Evolutionary conservation across 35 echinoderm and acorn worm genomes (phyloP).

Genomic region (Stichopus chloronotus): DNA sequence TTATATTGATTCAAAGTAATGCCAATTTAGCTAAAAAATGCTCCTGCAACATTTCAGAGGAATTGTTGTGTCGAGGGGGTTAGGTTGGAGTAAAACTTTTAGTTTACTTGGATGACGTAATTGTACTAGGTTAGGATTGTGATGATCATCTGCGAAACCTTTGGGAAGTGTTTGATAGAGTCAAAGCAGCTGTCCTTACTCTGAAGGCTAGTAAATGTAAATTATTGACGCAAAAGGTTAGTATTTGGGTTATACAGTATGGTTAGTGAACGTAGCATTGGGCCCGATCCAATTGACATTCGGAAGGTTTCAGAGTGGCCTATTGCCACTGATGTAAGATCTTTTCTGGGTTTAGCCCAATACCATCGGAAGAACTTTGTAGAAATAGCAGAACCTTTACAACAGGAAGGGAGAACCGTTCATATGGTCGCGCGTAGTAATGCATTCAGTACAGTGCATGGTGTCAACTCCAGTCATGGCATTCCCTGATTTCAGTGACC

Average conservation of each 20-base stretch:
- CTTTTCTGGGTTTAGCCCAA: conserved; percentile 66
- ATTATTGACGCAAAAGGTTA: conserved; percentile 31
- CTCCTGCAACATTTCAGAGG: background rate
- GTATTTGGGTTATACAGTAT: conserved; percentile 72
- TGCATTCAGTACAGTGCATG: background rate
- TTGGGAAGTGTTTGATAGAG: too few relatives aligned
- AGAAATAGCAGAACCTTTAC: conserved; percentile 28
- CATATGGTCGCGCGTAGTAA: conserved; percentile 29
- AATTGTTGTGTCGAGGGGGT: background rate
- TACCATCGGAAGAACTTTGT: conserved; percentile 58
- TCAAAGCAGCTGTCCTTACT: conserved; percentile 57
- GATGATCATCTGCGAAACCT: conserved; percentile 48
- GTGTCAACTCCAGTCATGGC: conserved; percentile 16
- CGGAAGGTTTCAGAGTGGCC: conserved; percentile 55
- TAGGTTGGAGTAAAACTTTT: conserved; percentile 15
- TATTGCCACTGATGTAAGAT: conserved; percentile 12
- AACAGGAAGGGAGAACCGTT: background rate
- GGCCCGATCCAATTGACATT: conserved; percentile 54
- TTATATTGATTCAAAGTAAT: conserved; percentile 7
- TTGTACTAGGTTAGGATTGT: conserved; percentile 24
- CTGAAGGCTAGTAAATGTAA: conserved; percentile 65
- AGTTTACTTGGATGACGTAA: conserved; percentile 60
- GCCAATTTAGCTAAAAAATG: background rate
- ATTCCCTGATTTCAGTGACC: conserved; percentile 18
- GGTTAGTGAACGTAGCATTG: conserved; percentile 44